Evolutionary conservation across 2,888 invertebrate genomes (phyloP).

Genomic region (Dyspetes luteomarginatus): DNA sequence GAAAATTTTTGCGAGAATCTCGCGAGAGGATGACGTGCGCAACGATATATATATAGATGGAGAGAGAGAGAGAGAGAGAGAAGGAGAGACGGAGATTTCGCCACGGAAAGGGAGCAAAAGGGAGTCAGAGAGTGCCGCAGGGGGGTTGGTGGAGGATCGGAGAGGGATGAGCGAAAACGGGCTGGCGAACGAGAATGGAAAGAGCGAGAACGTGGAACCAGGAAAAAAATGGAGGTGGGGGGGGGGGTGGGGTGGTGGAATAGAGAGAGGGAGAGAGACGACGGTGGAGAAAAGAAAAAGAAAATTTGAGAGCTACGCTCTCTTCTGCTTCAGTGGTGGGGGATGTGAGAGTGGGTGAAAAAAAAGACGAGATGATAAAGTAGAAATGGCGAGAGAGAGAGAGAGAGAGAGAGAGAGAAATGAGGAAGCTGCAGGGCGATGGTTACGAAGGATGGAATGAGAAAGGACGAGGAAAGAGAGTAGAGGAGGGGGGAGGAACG

Average conservation of each 20-base stretch:
- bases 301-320: conserved; percentile 48
- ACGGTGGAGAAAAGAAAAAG: conserved; percentile 65
- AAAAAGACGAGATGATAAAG: conserved; percentile 41
- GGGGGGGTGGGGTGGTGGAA: conserved; percentile 48
- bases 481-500: neutral
- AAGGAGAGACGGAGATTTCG: conserved; percentile 59
- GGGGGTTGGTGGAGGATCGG: conserved; percentile 56
- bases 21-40: conserved; percentile 64
- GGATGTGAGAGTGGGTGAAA: neutral
- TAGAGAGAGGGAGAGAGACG: conserved; percentile 71
- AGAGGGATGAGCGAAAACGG: conserved; percentile 60
- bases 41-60: conserved; percentile 41
- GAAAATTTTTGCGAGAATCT: conserved; percentile 78
- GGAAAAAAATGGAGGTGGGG: conserved; percentile 59
- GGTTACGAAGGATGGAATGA: neutral
- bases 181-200: conserved; percentile 55
- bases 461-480: conserved; percentile 14
- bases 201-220: conserved; percentile 59
- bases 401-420: conserved; percentile 54
- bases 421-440: conserved; percentile 39
- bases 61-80: conserved; percentile 61
- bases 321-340: conserved; percentile 13
- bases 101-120: conserved; percentile 43
- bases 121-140: conserved; percentile 59
- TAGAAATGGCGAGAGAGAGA: conserved; percentile 24